Evolutionary conservation across 2,113 vertebrate species (phyloP).

Genomic region (Malaclemys terrapin): DNA sequence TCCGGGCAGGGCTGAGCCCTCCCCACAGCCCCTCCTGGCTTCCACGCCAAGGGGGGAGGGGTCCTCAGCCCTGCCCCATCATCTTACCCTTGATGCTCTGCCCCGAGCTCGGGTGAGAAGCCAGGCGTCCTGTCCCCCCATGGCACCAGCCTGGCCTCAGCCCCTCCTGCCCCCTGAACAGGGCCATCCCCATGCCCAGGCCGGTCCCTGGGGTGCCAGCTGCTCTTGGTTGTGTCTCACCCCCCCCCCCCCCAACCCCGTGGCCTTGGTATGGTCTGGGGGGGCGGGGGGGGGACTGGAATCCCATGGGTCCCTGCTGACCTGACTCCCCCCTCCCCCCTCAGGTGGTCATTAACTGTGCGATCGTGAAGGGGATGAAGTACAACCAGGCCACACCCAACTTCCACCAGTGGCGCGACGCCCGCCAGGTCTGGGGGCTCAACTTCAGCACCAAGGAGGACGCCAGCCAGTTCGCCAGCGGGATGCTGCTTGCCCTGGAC

Average conservation of each 20-base stretch:
- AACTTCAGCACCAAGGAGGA: constrained; percentile 94
- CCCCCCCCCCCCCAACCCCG: rapidly evolving
- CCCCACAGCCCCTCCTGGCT: no score
- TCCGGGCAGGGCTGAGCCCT: neutral
- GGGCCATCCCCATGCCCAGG: neutral
- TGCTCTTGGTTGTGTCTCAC: neutral
- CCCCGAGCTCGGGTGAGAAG: neutral
- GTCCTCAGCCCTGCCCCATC: no score
- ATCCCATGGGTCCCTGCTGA: neutral
- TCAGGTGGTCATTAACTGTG: constrained; percentile 94
- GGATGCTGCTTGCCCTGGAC: constrained; percentile 74
- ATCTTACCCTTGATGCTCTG: no score
- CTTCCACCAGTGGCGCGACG: constrained; percentile 94
- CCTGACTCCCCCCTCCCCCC: no score
- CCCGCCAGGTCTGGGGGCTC: constrained; percentile 94
- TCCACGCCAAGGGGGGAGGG: no score
- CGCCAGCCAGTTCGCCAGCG: constrained; percentile 83
- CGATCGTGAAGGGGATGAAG: constrained; percentile 88
- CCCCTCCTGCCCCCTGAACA: neutral
- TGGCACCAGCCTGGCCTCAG: neutral
- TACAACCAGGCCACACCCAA: constrained; percentile 94
- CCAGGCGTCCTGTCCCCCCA: neutral
- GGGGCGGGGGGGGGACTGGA: neutral
- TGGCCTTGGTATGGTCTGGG: neutral
- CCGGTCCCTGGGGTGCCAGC: neutral